Conservation (phyloP, 2,888 invertebrate genomes). For the Protonemura montana region DNA sequence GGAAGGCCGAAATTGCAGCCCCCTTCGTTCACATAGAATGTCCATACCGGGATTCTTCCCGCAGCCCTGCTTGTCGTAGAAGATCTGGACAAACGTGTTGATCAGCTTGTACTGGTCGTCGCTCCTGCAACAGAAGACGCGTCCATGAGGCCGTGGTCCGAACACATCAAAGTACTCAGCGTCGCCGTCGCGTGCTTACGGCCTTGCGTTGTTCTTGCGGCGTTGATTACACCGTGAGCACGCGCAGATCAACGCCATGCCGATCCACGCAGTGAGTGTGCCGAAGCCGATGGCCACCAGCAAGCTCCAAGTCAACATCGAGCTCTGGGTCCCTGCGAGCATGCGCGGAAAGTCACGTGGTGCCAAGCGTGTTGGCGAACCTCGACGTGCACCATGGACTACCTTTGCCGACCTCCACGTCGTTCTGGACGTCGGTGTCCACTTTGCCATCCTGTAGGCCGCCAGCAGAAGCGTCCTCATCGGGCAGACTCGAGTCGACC, state of each 20-base stretch:
- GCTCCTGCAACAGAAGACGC: not conserved
- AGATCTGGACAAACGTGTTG: slow-evolving; percentile 32
- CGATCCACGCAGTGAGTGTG: not conserved
- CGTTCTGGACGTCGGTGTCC: slow-evolving; percentile 20
- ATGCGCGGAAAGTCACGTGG: too few relatives aligned
- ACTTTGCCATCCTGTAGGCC: not conserved
- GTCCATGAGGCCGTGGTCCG: not conserved
- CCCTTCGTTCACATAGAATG: too few relatives aligned
- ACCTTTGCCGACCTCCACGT: not conserved
- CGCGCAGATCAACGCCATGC: not conserved
- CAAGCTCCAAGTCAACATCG: not conserved
- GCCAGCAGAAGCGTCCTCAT: not conserved
- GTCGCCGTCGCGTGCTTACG: not conserved
- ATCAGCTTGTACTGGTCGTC: slow-evolving; percentile 20
- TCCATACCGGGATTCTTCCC: too few relatives aligned
- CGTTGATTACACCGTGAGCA: not conserved
- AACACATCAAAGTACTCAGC: not conserved
- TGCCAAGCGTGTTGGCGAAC: too few relatives aligned
- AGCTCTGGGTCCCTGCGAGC: not conserved
- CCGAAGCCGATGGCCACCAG: slow-evolving; percentile 26
- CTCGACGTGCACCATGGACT: not conserved
- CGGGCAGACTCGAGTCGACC: not conserved
- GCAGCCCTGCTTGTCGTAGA: slow-evolving; percentile 30
- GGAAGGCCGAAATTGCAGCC: too few relatives aligned
- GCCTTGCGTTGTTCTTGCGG: not conserved